Evolutionary conservation across 2,888 invertebrate species (phyloP), one percentile per base, ranked within the genome.

Genomic region (Brassicogethes aeneus): DNA sequence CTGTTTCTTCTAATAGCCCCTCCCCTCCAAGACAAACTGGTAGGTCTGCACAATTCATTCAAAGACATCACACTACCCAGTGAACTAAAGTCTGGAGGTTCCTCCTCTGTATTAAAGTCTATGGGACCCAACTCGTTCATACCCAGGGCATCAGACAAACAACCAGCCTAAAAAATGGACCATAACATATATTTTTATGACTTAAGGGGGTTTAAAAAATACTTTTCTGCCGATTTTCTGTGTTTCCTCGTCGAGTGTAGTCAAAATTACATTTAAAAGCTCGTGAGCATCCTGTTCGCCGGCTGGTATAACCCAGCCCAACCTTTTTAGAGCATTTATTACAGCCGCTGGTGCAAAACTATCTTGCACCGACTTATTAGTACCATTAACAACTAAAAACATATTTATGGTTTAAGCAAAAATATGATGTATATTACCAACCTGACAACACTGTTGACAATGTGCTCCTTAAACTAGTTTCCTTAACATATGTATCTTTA

Each of bases 281-380:
- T 96, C 95, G 63, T 94, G 94, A 1, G 93, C 89, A 69, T 96
- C 96, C 67, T 94, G 86, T 70, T 95, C 91, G 50, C 90, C 91
- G 15, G 83, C 77, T 0, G 90, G 84, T 52, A 94, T 88, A 35
- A 85, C 82, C 92, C 93, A 94, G 12, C 88, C 82, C 0, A 86
- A 74, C 2, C 79, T 72, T 15, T 82, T 72, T 3, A 94, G 70
- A 0, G 88, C 82, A 45, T 82, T 77, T 48, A 91, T 75, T 8
- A 91, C 82, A 1, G 76, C 76, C 3, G 73, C 75, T 1, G 83
- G 82, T 1, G 77, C 76, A 52, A 72, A 75, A 8, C 76, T 73
- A 43, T 77, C 77, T 10, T 82, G 73, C 1, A 83, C 74, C 1
- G 78, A 75, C 39, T 76, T 78, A 56, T 83, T 82, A 0, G 80